Conservation (phyloP, 2,888 invertebrate genomes). For the Marasmarcha lunaedactyla region DNA sequence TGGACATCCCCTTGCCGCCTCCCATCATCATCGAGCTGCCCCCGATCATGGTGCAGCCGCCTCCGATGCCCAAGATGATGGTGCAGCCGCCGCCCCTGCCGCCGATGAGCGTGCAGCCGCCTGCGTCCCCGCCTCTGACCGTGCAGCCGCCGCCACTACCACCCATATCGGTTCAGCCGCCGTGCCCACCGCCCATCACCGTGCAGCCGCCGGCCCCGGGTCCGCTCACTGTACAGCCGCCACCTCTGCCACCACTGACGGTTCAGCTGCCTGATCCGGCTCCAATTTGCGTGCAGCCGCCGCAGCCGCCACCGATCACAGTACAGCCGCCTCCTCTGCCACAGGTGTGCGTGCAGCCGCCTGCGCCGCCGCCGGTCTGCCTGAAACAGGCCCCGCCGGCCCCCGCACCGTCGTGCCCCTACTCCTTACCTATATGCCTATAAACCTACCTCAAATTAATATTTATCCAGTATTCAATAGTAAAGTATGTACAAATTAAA, state of each 20-base stretch:
- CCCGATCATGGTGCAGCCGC: conserved; percentile 49
- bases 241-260: conserved; percentile 38
- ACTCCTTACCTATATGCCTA: conserved; percentile 7
- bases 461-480: no score
- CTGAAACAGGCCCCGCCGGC: conserved; percentile 33
- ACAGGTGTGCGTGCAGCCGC: conserved; percentile 39
- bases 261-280: conserved; percentile 44
- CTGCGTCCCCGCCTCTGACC: conserved; percentile 42
- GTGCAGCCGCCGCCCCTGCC: conserved; percentile 50
- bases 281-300: conserved; percentile 44
- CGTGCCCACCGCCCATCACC: conserved; percentile 38
- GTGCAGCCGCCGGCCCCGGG: conserved; percentile 46
- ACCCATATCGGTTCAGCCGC: conserved; percentile 41
- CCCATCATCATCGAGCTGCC: conserved; percentile 27
- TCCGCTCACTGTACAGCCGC: conserved; percentile 44
- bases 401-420: conserved; percentile 16
- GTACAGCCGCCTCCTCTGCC: conserved; percentile 31
- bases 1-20: conserved; percentile 21
- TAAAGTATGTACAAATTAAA: no score
- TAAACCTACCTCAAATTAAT: not conserved
- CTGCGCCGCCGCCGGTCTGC: conserved; percentile 41
- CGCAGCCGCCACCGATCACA: conserved; percentile 33
- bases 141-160: conserved; percentile 44
- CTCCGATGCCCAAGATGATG: conserved; percentile 40
- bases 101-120: conserved; percentile 48